Conservation (phyloP, 2,888 invertebrate genomes). For the Zaprionus bogoriensis region DNA sequence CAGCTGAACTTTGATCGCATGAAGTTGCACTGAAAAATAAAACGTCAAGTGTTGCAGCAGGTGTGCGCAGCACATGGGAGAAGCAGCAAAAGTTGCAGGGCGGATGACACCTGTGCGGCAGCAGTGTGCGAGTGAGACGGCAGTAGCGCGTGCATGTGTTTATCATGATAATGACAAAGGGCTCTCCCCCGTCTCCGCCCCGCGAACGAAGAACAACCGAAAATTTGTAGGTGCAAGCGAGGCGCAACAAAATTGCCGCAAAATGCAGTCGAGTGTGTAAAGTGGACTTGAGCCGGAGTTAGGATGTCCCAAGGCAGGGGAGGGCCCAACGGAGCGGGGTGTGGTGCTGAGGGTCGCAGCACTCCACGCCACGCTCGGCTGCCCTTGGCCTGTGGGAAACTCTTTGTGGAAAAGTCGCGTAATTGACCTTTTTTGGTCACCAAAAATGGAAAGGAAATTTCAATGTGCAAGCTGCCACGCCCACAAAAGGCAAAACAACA, state of each 20-base stretch:
- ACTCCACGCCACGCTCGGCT: slow-evolving; percentile 39
- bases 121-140: neutral
- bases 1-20: neutral
- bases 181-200: too few relatives aligned
- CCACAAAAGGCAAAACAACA: slow-evolving; percentile 26
- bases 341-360: neutral
- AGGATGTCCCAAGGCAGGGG: slow-evolving; percentile 40
- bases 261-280: slow-evolving; percentile 74
- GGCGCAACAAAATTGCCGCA: slow-evolving; percentile 48
- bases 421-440: slow-evolving; percentile 70
- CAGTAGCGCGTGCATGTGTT: slow-evolving; percentile 53
- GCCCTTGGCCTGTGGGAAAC: slow-evolving; percentile 59
- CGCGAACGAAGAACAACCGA: slow-evolving; percentile 23
- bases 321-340: neutral
- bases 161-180: slow-evolving; percentile 66
- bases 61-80: slow-evolving; percentile 7
- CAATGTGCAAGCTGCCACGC: slow-evolving; percentile 50
- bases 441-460: slow-evolving; percentile 46
- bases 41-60: neutral
- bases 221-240: slow-evolving; percentile 38
- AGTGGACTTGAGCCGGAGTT: slow-evolving; percentile 48
- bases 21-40: neutral
- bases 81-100: slow-evolving; percentile 39
- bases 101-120: slow-evolving; percentile 73
- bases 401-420: slow-evolving; percentile 51